A percentile compares a stretch with the other conserved stretches of the same genome.
These are phyloP conservation scores for Pelochelys cantorii DNA, from an alignment of 2,797 vertebrate species.

Conservation along the genomic window DNA sequence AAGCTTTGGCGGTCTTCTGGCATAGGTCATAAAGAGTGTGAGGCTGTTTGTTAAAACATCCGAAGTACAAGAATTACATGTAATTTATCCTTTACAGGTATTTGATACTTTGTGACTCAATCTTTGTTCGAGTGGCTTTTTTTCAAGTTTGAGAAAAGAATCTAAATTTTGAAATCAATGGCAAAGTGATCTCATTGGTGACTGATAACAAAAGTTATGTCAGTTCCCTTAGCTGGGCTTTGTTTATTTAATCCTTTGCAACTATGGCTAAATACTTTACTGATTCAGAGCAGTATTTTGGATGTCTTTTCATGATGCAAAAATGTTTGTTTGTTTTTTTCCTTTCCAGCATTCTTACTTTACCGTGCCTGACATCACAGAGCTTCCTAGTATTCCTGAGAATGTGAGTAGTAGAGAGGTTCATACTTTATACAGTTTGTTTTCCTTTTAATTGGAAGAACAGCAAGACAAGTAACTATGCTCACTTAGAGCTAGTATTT, in stretches of 20 bases:
- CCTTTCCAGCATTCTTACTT: slow-evolving; percentile 93
- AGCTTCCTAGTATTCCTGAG: slow-evolving; percentile 97
- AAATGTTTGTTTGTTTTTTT: slow-evolving; percentile 65
- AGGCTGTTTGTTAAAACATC: not conserved
- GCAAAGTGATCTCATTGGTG: not conserved
- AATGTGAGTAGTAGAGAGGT: slow-evolving; percentile 88
- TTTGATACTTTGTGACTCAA: not conserved
- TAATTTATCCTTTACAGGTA: not conserved
- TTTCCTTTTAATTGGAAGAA: not conserved
- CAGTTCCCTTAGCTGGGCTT: not conserved
- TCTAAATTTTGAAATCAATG: not conserved
- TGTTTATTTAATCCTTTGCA: not conserved
- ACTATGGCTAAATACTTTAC: not conserved
- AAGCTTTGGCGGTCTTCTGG: not conserved
- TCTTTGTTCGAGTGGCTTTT: not conserved
- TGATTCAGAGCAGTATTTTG: not conserved
- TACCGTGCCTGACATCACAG: slow-evolving; percentile 92
- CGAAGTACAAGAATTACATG: not conserved
- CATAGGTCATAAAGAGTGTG: not conserved
- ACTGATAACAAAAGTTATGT: slow-evolving; percentile 7
- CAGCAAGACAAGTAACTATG: not conserved
- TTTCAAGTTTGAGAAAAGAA: not conserved
- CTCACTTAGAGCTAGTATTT: not conserved
- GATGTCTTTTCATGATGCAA: slow-evolving; percentile 14
- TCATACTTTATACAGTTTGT: fast-evolving